phyloP scores from a whole-genome alignment of 2,113 vertebrate genomes.

The Anhinga anhinga region DNA sequence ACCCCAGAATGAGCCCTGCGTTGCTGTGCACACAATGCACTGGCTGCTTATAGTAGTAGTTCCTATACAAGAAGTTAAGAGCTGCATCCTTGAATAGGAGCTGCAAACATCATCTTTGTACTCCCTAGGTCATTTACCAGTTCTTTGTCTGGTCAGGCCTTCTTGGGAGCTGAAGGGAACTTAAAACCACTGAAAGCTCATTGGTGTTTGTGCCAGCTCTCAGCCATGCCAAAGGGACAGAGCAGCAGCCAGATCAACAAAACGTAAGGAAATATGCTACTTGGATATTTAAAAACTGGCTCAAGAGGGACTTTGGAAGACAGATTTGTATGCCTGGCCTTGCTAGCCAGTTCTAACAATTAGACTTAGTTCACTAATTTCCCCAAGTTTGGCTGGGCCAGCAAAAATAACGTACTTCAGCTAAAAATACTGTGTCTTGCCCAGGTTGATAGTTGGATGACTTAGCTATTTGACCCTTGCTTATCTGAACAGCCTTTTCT shows the following conservation, averaged over 20 bases:
- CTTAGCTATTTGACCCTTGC: background rate
- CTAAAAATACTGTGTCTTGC: background rate
- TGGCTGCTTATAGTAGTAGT: background rate
- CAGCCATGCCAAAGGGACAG: background rate
- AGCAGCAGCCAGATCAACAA: background rate
- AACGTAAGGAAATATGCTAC: background rate
- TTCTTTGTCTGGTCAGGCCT: background rate
- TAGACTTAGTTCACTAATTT: background rate
- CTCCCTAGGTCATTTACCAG: background rate
- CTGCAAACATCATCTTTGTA: background rate
- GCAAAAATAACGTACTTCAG: background rate
- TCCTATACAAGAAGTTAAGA: background rate
- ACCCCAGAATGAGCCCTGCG: background rate
- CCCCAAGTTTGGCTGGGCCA: background rate
- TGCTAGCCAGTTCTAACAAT: background rate
- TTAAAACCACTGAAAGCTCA: background rate
- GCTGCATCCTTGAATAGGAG: background rate
- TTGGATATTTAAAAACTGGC: background rate
- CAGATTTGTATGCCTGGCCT: background rate
- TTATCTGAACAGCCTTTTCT: background rate
- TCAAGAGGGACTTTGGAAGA: background rate
- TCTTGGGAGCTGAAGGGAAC: background rate
- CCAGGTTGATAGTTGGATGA: background rate
- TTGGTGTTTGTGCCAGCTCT: background rate
- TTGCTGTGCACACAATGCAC: background rate